Evolutionary conservation across 2,113 vertebrate species (phyloP), one percentile per base, ranked within the genome.

Genomic region (Lagopus muta): DNA sequence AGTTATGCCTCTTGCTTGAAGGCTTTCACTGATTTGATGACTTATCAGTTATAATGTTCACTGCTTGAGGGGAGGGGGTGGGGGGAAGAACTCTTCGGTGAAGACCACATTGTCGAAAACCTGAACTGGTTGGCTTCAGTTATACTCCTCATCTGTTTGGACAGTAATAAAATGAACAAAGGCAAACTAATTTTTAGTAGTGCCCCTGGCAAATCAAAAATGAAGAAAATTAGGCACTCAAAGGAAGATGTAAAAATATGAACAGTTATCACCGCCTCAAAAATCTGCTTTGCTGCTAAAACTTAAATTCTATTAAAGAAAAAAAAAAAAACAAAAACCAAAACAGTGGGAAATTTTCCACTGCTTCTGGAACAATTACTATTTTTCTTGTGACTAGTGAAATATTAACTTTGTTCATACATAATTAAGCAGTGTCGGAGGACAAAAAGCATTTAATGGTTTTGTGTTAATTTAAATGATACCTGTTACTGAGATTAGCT

Each of bases 21-120:
- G 27, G 32, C 14, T 69, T 62, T 62, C 66, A 79, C 4, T 43
- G 5, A 36, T 72, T 48, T 47, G 6, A n/a, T 45, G 42, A 65
- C 17, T 21, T 21, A 7, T 42, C 18, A 60, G 32, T 48, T 73
- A 28, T 10, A 67, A 25, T 15, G 16, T 34, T 55, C 40, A 61
- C 21, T 28, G 40, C 19, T 30, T 18, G 40, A 19, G 32, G 14
- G 34, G 0, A 0, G 60, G 21, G 20, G 14, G 40, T 27, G 27
- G 8, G 40, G 0, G 1, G 60, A 11, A 11, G 7, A 13, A 69
- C 5, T 34, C 74, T 34, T 48, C 47, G 36, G 25, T 34, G 42
- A 22, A 1, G 2, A 36, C 40, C 21, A 28, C 50, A 40, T 6
- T 86, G 40, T 19, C 64, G 54, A 54, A 75, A 47, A 69, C 19